These are phyloP conservation scores for Parnassius smintheus DNA, from an alignment of 2,888 invertebrate species.

Conservation along the genomic window DNA sequence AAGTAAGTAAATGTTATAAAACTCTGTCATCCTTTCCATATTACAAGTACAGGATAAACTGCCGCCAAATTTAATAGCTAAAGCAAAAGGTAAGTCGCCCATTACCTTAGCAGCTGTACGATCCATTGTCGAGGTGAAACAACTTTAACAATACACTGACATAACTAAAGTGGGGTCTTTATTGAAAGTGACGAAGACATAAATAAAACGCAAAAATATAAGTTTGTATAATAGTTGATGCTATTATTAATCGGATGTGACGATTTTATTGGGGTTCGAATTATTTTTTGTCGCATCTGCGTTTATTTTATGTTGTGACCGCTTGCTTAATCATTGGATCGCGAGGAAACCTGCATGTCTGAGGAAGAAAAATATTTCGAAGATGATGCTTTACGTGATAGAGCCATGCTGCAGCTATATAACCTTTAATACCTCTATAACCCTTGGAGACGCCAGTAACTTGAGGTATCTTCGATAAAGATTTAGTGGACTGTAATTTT, in stretches of 20 bases:
- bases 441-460: too few species aligned
- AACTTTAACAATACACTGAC: conserved; percentile 29
- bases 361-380: too few species aligned
- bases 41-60: conserved; percentile 16
- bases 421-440: too few species aligned
- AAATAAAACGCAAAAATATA: conserved; percentile 28
- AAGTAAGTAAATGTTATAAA: too few species aligned
- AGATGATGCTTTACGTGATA: too few species aligned
- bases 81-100: conserved; percentile 37
- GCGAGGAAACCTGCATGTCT: too few species aligned
- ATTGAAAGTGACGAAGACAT: conserved; percentile 28
- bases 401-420: too few species aligned
- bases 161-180: conserved; percentile 37
- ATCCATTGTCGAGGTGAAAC: conserved; percentile 47
- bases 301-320: conserved; percentile 19
- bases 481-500: too few species aligned
- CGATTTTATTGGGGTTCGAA: conserved; percentile 49
- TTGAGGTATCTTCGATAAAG: too few species aligned
- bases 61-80: conserved; percentile 38
- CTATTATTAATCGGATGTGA: conserved; percentile 56
- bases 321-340: conserved; percentile 7
- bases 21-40: too few species aligned
- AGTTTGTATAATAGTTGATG: conserved; percentile 34
- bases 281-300: conserved; percentile 27
- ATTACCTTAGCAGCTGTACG: conserved; percentile 54